Evolutionary conservation across 2,113 vertebrate species (phyloP).

Genomic region (Pardalotus punctatus): DNA sequence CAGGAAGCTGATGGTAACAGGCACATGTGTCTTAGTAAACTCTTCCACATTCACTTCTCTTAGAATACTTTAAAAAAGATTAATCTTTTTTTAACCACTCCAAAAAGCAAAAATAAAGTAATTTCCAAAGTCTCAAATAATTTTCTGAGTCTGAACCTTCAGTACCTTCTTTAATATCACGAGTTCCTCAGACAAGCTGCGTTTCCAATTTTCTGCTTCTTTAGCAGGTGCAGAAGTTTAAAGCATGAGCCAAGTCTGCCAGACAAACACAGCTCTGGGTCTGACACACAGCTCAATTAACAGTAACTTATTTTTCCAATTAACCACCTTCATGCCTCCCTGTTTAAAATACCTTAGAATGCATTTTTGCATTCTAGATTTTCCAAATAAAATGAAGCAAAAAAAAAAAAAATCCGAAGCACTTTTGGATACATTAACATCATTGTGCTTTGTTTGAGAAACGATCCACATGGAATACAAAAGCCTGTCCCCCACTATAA

Average conservation of each 20-base stretch:
- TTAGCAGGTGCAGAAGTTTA: background rate
- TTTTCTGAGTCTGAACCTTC: background rate
- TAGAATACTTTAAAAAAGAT: background rate
- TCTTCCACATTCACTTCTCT: background rate
- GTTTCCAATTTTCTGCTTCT: background rate
- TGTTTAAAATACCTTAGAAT: background rate
- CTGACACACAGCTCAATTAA: background rate
- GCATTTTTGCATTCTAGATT: background rate
- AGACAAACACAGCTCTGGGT: background rate
- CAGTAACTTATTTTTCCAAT: background rate
- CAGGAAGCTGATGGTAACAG: background rate
- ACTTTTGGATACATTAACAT: background rate
- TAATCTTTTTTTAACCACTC: background rate
- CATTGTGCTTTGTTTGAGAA: background rate
- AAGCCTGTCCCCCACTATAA: background rate
- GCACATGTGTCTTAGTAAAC: background rate
- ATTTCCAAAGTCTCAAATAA: background rate
- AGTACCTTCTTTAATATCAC: background rate
- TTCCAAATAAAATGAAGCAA: background rate
- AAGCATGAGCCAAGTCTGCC: background rate
- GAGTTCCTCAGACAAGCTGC: background rate
- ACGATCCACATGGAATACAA: background rate
- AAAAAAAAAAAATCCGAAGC: background rate
- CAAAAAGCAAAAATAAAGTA: background rate
- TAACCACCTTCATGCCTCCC: background rate